Evolutionary conservation across 2,113 vertebrate genomes (phyloP), one percentile per base, ranked within the genome.

Genomic region (Falco punctatus): DNA sequence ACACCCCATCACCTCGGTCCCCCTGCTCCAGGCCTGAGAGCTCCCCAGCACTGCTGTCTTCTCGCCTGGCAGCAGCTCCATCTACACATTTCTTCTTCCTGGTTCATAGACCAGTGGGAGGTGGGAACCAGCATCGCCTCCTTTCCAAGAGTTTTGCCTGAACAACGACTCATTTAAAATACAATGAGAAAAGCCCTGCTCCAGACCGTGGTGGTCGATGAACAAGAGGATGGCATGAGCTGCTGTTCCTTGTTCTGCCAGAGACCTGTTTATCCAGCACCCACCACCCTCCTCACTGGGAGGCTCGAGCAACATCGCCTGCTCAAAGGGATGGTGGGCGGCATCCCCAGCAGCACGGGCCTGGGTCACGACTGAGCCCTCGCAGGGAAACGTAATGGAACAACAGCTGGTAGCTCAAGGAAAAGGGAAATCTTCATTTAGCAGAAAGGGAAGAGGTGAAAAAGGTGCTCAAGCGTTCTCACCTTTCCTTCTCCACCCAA

Each of bases 71-170:
- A 14, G 57, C 48, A 62, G 48, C 32, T 9, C 9, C 18, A 16
- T 5, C 32, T 32, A 32, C 46, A 65, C 9, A 3, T 58, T 80
- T 51, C 67, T 38, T 52, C 65, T 70, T 38, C 33, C 38, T 21
- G 11, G 0, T n/a, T 48, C 6, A 1, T 13, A 13, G 57, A 23
- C 28, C 2, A 1, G 23, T 28, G 28, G n/a, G 55, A 81, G 35
- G 20, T 49, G 40, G n/a, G 48, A 71, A 72, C 18, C 28, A 54
- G 40, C 38, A 55, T 19, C 65, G 33, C 48, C 28, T 28, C 23
- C 65, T 64, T 55, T 40, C 74, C 74, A 71, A 28, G 33, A 28
- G 15, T 71, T 71, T 62, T 54, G 8, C 80, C 55, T 49, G 40
- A n/a, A 30, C 30, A 67, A 48, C 28, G 55, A 58, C 44, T 66